Evolutionary conservation across 1,140 invertebrate genomes (phyloP), one percentile per base, ranked within the genome.

Genomic region (Drosophila athabasca): DNA sequence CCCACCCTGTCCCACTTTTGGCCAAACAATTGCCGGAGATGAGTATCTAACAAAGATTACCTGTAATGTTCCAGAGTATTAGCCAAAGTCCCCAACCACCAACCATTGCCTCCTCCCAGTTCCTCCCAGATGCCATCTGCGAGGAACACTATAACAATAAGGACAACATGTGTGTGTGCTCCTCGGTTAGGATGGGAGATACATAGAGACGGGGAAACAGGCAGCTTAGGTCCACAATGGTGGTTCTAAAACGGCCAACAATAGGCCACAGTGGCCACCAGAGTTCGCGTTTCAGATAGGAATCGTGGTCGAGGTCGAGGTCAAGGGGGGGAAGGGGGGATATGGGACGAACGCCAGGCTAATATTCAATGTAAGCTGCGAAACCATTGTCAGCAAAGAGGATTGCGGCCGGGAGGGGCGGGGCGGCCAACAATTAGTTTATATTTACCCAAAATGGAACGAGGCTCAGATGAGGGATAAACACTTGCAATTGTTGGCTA

Each of bases 11-110:
- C 17, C 9, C 53, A 57, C 17, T 31, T 15, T 39, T 57, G 59
- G 48, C 62, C 80, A 60, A 73, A 77, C 82, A 84, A 84, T 84
- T 84, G 82, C 62, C 44, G 29, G 29, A 58, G 82, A 87, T 87
- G 83, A 73, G 75, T 72, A 87, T 87, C 74, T 68, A 39, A 58
- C 75, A 45, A 68, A 80, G 79, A 81, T 82, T 88, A 85, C 82
- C 82, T 85, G 66, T 75, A 76, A 87, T 82, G 61, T 39, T 58
- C 43, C 65, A 26, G 64, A 41, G 77, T 64, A 77, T 87, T 81
- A 67, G 73, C 77, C 55, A 55, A 50, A 29, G 35, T 13, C 11
- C 35, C 35, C 35, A 13, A 39, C 35, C 35, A 13, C 35, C 35
- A 13, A n/a, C n/a, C 35, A 39, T 39, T 39, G 35, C 11, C 6